phyloP scores from a whole-genome alignment of 2,888 invertebrate species.

The Dugesia japonica region DNA sequence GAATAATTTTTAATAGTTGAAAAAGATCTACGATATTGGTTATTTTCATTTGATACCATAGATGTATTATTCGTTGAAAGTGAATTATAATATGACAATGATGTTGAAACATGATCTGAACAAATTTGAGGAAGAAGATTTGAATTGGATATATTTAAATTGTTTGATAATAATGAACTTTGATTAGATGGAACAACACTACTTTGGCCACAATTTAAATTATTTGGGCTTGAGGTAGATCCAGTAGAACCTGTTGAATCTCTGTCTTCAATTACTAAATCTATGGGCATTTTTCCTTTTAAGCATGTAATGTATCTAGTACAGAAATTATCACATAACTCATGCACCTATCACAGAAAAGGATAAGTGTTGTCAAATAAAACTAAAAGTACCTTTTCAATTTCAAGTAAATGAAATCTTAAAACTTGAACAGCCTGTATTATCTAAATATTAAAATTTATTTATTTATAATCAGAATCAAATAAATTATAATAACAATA shows the following conservation, averaged over 20 bases:
- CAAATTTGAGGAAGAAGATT: slow-evolving; percentile 8
- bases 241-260: slow-evolving; percentile 37
- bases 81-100: background rate
- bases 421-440: slow-evolving; percentile 99
- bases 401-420: slow-evolving; percentile 99
- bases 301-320: slow-evolving; percentile 99
- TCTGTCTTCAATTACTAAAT: slow-evolving; percentile 90
- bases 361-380: too few relatives aligned
- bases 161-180: background rate
- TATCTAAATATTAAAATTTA: slow-evolving; percentile 59
- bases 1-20: background rate
- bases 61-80: background rate
- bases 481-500: slow-evolving; percentile 8
- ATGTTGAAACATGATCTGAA: background rate
- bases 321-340: slow-evolving; percentile 99
- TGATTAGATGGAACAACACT: background rate
- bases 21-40: background rate
- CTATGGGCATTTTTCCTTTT: slow-evolving; percentile 99
- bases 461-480: slow-evolving; percentile 15
- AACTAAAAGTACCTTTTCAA: slow-evolving; percentile 95
- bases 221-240: slow-evolving; percentile 33
- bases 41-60: background rate
- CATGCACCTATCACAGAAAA: too few relatives aligned
- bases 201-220: background rate
- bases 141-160: background rate